These are phyloP conservation scores for Liparis tanakae DNA, from an alignment of 2,797 vertebrate species.

Conservation along the genomic window DNA sequence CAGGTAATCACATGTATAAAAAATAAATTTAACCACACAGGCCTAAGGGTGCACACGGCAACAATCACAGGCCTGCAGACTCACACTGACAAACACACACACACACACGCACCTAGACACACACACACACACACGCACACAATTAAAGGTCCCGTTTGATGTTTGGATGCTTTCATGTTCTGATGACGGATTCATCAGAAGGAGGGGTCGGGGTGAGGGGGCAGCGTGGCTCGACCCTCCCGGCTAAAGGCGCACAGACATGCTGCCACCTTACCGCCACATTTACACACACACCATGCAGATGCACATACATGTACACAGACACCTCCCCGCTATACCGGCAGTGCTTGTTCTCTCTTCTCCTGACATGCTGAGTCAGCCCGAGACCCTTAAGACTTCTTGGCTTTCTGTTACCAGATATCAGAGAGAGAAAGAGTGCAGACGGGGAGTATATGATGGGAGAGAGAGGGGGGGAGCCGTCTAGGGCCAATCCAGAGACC, in stretches of 20 bases:
- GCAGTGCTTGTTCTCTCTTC: slow-evolving; percentile 55
- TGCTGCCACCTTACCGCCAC: slow-evolving; percentile 37
- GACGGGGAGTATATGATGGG: slow-evolving; percentile 30
- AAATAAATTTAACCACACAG: slow-evolving; percentile 19
- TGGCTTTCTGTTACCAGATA: slow-evolving; percentile 52
- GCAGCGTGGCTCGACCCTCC: slow-evolving; percentile 50
- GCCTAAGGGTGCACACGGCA: slow-evolving; percentile 27
- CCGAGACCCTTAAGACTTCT: slow-evolving; percentile 64
- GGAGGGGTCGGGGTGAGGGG: not conserved
- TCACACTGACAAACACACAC: slow-evolving; percentile 16
- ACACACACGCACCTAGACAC: slow-evolving; percentile 31
- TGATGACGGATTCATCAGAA: slow-evolving; percentile 73
- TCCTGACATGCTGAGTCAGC: slow-evolving; percentile 77
- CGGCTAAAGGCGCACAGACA: slow-evolving; percentile 47
- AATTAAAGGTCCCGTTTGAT: slow-evolving; percentile 78
- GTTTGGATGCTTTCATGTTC: slow-evolving; percentile 74
- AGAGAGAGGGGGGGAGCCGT: slow-evolving; percentile 31
- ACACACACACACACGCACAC: slow-evolving; percentile 38
- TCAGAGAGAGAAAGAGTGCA: slow-evolving; percentile 49
- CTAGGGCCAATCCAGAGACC: slow-evolving; percentile 52
- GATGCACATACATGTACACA: slow-evolving; percentile 27
- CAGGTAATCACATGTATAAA: slow-evolving; percentile 11
- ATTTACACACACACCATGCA: slow-evolving; percentile 9
- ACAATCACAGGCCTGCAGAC: slow-evolving; percentile 45
- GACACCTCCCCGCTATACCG: slow-evolving; percentile 54